phyloP scores from a whole-genome alignment of 2,797 vertebrate genomes.

The Eurystomus glaucurus region DNA sequence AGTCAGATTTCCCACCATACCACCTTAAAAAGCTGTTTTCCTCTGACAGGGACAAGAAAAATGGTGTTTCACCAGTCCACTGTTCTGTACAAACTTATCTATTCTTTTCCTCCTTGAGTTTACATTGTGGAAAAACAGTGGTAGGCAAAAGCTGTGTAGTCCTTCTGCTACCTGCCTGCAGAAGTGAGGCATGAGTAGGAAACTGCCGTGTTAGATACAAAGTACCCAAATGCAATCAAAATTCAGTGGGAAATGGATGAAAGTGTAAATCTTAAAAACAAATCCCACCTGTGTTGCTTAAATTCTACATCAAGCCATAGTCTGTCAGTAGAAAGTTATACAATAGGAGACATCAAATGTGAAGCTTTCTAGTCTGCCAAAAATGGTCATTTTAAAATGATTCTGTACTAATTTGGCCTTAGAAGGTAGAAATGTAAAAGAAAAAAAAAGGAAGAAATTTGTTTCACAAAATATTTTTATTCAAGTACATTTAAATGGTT shows the following conservation, averaged over 20 bases:
- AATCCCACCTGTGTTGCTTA: fast-evolving
- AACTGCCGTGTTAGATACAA: neutral
- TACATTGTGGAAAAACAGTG: neutral
- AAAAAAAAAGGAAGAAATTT: neutral
- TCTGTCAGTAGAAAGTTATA: neutral
- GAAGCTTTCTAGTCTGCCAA: neutral
- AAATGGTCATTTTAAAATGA: neutral
- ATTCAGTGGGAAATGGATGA: neutral
- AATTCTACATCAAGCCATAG: neutral
- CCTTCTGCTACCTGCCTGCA: neutral
- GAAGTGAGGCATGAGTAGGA: neutral
- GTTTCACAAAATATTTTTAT: neutral
- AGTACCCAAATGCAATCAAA: neutral
- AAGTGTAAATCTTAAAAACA: neutral
- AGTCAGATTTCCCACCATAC: neutral
- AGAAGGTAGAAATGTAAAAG: neutral
- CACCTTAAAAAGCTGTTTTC: neutral
- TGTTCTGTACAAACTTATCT: neutral
- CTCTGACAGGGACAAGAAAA: neutral
- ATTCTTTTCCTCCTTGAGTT: neutral
- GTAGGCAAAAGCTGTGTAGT: neutral
- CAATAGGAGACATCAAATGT: neutral
- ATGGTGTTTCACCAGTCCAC: neutral
- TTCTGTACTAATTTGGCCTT: neutral
- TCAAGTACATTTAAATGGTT: neutral